These are phyloP conservation scores for Pseudorhiza aurosa DNA, from an alignment of 30 jellyfish, hydroid and myxozoan species.

Conservation along the genomic window DNA sequence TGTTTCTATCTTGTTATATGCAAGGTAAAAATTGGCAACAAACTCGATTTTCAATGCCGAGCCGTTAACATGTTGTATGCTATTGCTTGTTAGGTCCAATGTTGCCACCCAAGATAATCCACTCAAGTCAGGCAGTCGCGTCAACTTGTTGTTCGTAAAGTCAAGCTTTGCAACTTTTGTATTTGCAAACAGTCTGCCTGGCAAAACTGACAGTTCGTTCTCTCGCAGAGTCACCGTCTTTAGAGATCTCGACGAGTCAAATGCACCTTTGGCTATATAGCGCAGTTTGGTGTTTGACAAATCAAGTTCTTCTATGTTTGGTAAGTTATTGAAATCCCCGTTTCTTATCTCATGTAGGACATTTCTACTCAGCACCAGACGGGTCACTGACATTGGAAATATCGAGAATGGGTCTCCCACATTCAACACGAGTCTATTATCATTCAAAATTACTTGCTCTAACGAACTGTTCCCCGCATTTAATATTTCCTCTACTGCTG, in stretches of 20 bases:
- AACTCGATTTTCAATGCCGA: neutral
- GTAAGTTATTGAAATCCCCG: neutral
- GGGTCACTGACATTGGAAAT: conserved; percentile 1
- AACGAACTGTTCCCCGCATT: neutral
- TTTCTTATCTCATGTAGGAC: neutral
- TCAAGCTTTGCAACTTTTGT: neutral
- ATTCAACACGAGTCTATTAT: neutral
- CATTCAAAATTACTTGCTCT: neutral
- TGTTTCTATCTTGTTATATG: neutral
- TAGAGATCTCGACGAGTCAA: neutral
- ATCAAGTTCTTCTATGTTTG: neutral
- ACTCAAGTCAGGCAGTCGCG: neutral
- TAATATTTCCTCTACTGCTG: neutral
- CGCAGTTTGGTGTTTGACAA: neutral
- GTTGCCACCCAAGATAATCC: neutral
- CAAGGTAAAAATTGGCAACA: neutral
- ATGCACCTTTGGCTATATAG: conserved; percentile 9
- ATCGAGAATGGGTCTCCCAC: neutral
- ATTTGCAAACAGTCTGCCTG: neutral
- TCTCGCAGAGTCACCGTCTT: neutral
- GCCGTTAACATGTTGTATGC: neutral
- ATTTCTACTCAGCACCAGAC: neutral
- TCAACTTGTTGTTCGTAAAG: neutral
- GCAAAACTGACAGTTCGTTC: neutral
- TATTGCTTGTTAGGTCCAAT: neutral